Percentiles rank a stretch among this genome's conserved stretches.
phyloP scores from a whole-genome alignment of 2,113 vertebrate species.

The Herpetotheres cachinnans region DNA sequence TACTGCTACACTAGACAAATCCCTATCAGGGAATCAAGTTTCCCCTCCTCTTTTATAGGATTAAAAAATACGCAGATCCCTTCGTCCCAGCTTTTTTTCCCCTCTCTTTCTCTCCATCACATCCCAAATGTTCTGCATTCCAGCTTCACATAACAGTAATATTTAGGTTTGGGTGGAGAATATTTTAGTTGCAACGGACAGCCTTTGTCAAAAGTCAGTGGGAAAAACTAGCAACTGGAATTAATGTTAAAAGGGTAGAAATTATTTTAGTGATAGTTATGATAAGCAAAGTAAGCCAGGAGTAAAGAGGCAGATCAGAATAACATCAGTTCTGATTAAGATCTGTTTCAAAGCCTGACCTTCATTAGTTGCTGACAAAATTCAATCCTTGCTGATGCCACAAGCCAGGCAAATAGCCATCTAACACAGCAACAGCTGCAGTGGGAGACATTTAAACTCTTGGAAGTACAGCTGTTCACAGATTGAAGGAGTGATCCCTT shows the following conservation, averaged over 20 bases:
- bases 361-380: conserved; percentile 3
- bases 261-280: not conserved
- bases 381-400: not conserved
- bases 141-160: not conserved
- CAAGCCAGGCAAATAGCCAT: not conserved
- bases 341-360: not conserved
- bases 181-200: not conserved
- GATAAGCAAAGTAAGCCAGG: not conserved
- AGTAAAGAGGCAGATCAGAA: not conserved
- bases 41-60: not conserved
- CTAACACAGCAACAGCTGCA: conserved; percentile 34
- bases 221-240: not conserved
- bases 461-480: conserved; percentile 7
- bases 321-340: not conserved
- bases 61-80: not conserved
- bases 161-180: not conserved
- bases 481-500: not conserved
- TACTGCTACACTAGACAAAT: not conserved
- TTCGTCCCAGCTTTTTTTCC: not conserved
- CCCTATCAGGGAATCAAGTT: not conserved
- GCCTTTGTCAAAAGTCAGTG: not conserved
- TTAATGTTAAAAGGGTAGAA: not conserved
- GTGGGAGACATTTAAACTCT: not conserved
- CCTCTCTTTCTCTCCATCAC: rapidly evolving
- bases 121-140: not conserved